Evolutionary conservation across 2,888 invertebrate species (phyloP).

Genomic region (Orchesellides sinensis): DNA sequence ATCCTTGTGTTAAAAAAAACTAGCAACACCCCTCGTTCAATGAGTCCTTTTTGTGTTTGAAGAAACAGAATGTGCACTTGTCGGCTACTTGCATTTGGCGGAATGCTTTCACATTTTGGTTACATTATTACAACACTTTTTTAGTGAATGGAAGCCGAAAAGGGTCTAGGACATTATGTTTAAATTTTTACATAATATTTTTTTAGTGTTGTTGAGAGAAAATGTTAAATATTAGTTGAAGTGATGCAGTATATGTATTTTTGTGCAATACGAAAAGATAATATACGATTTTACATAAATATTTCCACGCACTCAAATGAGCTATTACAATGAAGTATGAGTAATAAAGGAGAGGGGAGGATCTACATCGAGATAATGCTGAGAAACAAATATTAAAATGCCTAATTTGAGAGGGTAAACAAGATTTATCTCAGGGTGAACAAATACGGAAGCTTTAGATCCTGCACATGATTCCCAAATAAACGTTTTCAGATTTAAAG

Average conservation of each 20-base stretch:
- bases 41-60: too few species aligned
- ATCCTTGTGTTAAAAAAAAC: too few species aligned
- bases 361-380: neutral
- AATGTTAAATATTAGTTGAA: neutral
- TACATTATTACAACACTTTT: neutral
- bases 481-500: too few species aligned
- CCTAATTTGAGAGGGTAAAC: slow-evolving; percentile 15
- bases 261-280: neutral
- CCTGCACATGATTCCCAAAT: too few species aligned
- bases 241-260: neutral
- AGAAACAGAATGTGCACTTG: too few species aligned
- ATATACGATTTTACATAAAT: neutral
- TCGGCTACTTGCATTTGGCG: too few species aligned
- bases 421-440: neutral
- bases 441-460: too few species aligned
- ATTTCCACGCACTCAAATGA: too few species aligned
- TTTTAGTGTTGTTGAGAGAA: neutral
- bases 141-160: neutral
- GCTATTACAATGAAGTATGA: neutral
- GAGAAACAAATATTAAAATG: neutral
- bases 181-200: neutral
- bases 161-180: too few species aligned
- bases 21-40: too few species aligned
- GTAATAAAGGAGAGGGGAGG: neutral
- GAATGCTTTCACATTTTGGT: neutral